Base-by-base conservation (phyloP, 2,113 vertebrate genomes). In the Catagonus wagneri region DNA sequence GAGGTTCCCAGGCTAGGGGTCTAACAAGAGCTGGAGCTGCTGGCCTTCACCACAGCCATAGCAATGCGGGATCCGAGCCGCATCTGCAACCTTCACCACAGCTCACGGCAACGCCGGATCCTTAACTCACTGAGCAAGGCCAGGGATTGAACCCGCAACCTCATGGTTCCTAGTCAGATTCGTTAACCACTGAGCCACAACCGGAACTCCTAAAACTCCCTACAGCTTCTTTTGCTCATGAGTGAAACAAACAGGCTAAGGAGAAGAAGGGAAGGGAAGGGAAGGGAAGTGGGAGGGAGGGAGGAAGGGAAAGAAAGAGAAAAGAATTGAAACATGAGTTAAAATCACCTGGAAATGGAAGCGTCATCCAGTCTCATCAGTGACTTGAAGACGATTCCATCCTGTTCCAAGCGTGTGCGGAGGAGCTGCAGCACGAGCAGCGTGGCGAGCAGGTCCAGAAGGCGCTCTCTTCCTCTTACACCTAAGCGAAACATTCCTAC, bases 401-500 rank as follows among this genome's bases (percentile, higher is more conserved):
- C 97, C 23, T 96, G 52, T 95, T 98, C 80, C 90, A 98, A 83
- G 94, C 87, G 94, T 96, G 94, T 96, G 76, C 90, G 20, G 96
- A 99, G 96, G 97, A 99, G 95, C 97, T 99, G 99, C 83, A 99
- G 98, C 13, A 99, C 99, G 95, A 99, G 98, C 89, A 99, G 95
- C 25, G 99, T 98, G n/a, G 99, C 98, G 80, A 99, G 90, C 97
- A 99, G 95, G 88, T 96, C 98, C 94, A 99, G 97, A 60, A 99
- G 98, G 93, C 97, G 97, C 39, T 98, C 96, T 81, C 96, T 99
- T 96, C 98, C 98, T 93, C 94, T 99, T 88, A 72, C 25, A 89
- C 99, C 99, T 98, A 95, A 90, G 44, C 39, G 58, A 76, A 61
- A 29, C 92, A 84, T 71, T 0, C 29, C 94, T 71, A 88, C 3